A percentile compares a stretch with the other conserved stretches of the same genome.
Evolutionary conservation across 2,797 vertebrate species (phyloP).

Genomic region (Coilia nasus): DNA sequence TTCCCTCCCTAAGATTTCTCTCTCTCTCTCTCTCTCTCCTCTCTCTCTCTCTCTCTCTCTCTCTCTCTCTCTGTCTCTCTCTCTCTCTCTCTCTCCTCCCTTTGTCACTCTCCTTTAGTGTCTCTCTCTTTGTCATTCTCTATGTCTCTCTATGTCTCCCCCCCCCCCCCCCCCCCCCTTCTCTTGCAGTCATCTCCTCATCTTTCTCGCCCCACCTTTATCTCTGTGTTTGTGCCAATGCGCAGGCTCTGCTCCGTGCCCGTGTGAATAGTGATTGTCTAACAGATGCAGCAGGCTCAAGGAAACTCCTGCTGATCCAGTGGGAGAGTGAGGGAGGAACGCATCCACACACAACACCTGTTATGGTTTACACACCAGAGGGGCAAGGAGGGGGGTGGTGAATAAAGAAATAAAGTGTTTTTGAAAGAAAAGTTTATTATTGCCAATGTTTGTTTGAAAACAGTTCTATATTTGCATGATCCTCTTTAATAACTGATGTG

Average conservation of each 20-base stretch:
- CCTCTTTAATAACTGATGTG: too few species aligned
- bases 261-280: neutral
- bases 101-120: neutral
- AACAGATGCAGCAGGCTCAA: neutral
- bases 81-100: neutral
- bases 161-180: neutral
- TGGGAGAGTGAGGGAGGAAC: neutral
- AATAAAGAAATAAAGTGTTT: too few species aligned
- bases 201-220: neutral
- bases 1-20: too few species aligned
- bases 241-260: neutral
- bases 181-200: neutral
- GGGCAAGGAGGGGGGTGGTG: neutral
- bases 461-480: too few species aligned
- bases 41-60: neutral
- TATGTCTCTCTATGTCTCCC: too few species aligned
- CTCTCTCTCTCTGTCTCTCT: neutral
- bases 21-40: neutral
- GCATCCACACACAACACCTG: neutral
- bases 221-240: neutral
- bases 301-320: neutral
- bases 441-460: too few species aligned
- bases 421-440: too few species aligned
- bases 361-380: neutral
- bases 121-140: neutral